Percentiles rank a stretch among this genome's conserved stretches.
Conservation (phyloP, 1,140 invertebrate genomes). For the Idris sp. region DNA sequence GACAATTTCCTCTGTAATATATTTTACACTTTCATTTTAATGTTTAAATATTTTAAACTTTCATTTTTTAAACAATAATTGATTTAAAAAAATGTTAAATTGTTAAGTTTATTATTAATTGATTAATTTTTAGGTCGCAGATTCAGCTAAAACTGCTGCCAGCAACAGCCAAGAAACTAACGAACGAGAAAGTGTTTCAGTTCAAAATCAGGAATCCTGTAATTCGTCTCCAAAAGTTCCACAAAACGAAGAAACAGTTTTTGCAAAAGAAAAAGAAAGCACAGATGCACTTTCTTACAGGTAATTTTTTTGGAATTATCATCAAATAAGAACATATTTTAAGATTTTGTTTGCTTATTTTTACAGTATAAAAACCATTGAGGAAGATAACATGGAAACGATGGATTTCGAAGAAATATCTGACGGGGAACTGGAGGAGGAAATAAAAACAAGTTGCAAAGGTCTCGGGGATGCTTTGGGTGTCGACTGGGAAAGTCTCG, state of each 20-base stretch:
- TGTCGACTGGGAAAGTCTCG: constrained; percentile 94
- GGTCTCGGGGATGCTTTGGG: constrained; percentile 91
- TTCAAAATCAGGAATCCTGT: constrained; percentile 61
- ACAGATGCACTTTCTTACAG: constrained; percentile 57
- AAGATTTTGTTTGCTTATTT: not conserved
- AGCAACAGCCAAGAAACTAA: constrained; percentile 42
- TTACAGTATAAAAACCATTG: constrained; percentile 71
- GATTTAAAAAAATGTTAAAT: no score
- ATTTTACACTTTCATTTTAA: no score
- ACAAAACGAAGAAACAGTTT: constrained; percentile 55
- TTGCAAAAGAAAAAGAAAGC: constrained; percentile 65
- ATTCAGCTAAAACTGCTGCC: constrained; percentile 29
- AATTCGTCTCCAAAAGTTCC: constrained; percentile 60
- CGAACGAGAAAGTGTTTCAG: constrained; percentile 50
- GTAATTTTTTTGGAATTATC: constrained; percentile 53
- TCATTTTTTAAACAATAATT: no score
- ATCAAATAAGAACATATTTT: no score
- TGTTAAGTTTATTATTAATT: no score
- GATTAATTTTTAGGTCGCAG: constrained; percentile 24
- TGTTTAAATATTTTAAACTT: no score
- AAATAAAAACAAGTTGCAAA: constrained; percentile 80
- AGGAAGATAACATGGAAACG: constrained; percentile 85
- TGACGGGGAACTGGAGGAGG: constrained; percentile 91
- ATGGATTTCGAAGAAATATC: constrained; percentile 94
- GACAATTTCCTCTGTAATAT: no score